phyloP scores from a whole-genome alignment of 2,113 vertebrate species.

The Mixornis gularis region DNA sequence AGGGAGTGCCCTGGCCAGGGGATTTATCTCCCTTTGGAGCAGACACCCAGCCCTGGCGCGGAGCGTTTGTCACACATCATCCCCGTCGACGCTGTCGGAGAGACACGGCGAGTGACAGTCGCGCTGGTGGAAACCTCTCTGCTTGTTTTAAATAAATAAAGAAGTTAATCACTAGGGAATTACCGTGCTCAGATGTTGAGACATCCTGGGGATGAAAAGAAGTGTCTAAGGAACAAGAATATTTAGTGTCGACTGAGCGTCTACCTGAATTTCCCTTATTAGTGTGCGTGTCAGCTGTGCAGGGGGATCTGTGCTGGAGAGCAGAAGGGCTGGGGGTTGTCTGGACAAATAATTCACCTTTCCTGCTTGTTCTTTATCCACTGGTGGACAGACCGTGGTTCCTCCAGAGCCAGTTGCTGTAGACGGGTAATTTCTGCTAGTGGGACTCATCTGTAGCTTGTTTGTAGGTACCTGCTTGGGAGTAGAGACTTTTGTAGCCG shows the following conservation, averaged over 20 bases:
- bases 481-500: neutral
- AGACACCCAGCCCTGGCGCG: neutral
- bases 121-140: neutral
- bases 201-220: slow-evolving; percentile 37
- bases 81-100: neutral
- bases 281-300: neutral
- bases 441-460: neutral
- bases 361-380: neutral
- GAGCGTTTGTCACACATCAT: neutral
- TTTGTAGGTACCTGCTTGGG: neutral
- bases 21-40: neutral
- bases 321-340: neutral
- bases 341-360: neutral
- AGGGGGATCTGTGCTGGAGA: neutral
- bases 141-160: slow-evolving; percentile 36
- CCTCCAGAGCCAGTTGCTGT: neutral
- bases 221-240: slow-evolving; percentile 10
- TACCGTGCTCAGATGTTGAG: slow-evolving; percentile 32
- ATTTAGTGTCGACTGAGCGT: neutral
- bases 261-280: neutral
- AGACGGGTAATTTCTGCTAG: neutral
- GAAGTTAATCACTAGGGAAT: slow-evolving; percentile 45
- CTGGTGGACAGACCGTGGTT: neutral
- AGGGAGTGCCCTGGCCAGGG: neutral
- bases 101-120: neutral